Evolutionary conservation across 92 coral and sea anemone genomes (phyloP), one percentile per base, ranked within the genome.

Genomic region (Actinernus sp.): DNA sequence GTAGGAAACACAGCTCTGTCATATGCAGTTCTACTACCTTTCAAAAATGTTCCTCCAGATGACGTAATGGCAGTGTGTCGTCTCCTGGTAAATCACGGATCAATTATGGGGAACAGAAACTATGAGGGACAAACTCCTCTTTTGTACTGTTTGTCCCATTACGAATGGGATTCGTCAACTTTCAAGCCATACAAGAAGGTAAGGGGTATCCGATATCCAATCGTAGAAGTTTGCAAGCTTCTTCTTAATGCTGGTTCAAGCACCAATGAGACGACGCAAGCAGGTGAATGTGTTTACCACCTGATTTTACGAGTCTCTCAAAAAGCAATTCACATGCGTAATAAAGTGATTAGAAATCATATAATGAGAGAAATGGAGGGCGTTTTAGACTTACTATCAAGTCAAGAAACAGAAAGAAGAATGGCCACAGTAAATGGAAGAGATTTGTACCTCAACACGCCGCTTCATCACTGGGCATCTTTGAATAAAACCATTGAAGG

Each of bases 281-380:
- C 10, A 31, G 63, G 74, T 40, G 39, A 51, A 37, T 14, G 49
- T 13, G 63, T 67, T 18, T 67, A 31, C 27, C 74, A 67, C 39
- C 19, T 67, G 51, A 19, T 67, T 6, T 36, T 59, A 31, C 6
- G 31, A 17, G n/a, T 59, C 2, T 4, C 38, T 5, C 48, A 39
- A 40, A 14, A 3, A 10, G 54, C 20, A 13, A 44, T 64, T 2
- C 0, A 30, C 16, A 12, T 67, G 23, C 4, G 20, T 3, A 49
- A 67, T 2, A 9, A 25, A 12, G 20, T 19, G 9, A 24, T 2
- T 14, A 45, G 41, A 38, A 28, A 27, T 13, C 19, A 1, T 2
- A 33, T 53, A 12, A 21, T 67, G 10, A 14, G 24, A 5, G 59
- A 49, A 19, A 12, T 14, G 4, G 39, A 48, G 9, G 16, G 37